Percentiles rank a stretch among this genome's conserved stretches.
Conservation (phyloP, 2,888 invertebrate species). For the Horisme vitalbata region DNA sequence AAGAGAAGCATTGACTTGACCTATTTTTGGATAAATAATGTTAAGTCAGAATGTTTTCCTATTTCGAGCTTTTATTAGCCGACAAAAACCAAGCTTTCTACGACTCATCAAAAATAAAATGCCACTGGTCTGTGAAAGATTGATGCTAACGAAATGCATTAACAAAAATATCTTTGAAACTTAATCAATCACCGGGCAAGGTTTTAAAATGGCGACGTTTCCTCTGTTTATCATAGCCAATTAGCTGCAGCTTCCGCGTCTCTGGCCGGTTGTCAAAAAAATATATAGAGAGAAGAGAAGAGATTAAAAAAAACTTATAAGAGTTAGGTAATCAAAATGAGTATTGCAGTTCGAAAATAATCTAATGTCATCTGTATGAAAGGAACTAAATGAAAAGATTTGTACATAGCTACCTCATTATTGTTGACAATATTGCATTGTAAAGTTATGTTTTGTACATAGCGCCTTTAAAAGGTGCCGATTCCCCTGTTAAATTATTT, state of each 20-base stretch:
- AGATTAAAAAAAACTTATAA: conserved; percentile 26
- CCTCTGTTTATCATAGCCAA: conserved; percentile 63
- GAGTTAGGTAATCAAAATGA: too few relatives aligned
- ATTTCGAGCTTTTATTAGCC: background rate
- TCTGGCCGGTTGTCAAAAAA: conserved; percentile 46
- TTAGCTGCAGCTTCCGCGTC: conserved; percentile 66
- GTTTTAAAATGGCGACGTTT: conserved; percentile 47
- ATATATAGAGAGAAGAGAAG: too few relatives aligned
- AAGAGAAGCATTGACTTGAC: too few relatives aligned
- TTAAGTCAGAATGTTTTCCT: background rate
- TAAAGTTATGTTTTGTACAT: too few relatives aligned
- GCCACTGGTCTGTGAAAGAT: conserved; percentile 24
- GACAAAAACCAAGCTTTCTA: conserved; percentile 13
- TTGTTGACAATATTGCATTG: too few relatives aligned
- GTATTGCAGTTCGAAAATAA: too few relatives aligned
- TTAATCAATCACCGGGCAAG: conserved; percentile 32
- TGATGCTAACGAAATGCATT: conserved; percentile 28
- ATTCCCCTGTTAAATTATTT: too few relatives aligned
- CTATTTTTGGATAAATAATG: too few relatives aligned
- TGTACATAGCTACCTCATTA: too few relatives aligned
- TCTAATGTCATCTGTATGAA: too few relatives aligned
- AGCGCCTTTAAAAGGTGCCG: too few relatives aligned
- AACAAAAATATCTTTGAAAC: conserved; percentile 27
- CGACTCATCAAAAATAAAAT: conserved; percentile 20
- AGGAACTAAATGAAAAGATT: too few relatives aligned